These are phyloP conservation scores for Dipodomys stephensi DNA, from an alignment of 2,113 vertebrate genomes.

Conservation along the genomic window DNA sequence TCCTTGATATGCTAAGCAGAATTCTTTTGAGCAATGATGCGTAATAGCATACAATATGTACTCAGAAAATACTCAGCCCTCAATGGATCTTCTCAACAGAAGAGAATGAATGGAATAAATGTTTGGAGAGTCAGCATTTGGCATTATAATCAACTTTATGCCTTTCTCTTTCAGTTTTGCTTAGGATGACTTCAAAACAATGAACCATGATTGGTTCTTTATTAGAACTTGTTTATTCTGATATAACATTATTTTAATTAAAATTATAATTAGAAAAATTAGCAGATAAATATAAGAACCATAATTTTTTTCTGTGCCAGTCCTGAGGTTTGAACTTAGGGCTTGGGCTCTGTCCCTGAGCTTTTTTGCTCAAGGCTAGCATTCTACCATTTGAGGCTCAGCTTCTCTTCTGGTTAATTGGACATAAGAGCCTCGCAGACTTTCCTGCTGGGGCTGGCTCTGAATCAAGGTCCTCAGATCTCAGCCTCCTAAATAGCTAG, in stretches of 20 bases:
- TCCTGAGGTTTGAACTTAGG: too few species aligned
- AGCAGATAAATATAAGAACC: neutral
- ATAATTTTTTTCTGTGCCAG: neutral
- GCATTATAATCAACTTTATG: neutral
- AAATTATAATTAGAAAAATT: constrained; percentile 9
- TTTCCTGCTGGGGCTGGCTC: too few species aligned
- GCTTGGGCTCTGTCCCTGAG: too few species aligned
- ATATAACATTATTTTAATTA: constrained; percentile 52
- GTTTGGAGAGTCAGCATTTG: neutral
- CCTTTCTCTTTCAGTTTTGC: constrained; percentile 10
- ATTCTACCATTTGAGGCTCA: too few species aligned
- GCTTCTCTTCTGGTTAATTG: too few species aligned
- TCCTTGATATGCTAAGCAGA: constrained; percentile 32
- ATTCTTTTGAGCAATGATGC: neutral
- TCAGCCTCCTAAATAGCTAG: too few species aligned
- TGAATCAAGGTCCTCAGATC: too few species aligned
- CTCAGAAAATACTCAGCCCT: neutral
- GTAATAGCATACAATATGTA: neutral
- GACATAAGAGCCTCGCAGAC: too few species aligned
- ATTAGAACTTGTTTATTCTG: constrained; percentile 29
- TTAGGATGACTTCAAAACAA: neutral
- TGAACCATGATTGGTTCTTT: neutral
- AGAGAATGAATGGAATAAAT: neutral
- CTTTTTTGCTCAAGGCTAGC: too few species aligned
- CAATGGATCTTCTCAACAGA: neutral